Conservation (phyloP, 2,888 invertebrate species). For the Polia nebulosa region DNA sequence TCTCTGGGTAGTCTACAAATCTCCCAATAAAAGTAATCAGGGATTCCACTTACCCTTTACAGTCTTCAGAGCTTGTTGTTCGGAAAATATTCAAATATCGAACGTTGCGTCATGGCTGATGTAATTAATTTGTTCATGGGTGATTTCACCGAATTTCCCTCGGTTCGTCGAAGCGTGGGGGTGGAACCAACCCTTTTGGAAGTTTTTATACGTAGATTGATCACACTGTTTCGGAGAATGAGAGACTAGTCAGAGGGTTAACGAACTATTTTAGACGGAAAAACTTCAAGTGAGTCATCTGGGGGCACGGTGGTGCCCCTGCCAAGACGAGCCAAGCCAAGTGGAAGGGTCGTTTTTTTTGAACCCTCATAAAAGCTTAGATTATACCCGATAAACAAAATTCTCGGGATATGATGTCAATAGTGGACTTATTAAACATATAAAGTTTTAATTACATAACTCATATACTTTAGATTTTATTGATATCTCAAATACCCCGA, state of each 20-base stretch:
- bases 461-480: no score
- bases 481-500: no score
- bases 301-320: no score
- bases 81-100: conserved; percentile 45
- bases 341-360: no score
- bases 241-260: neutral
- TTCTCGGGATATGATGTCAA: no score
- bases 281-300: neutral
- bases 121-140: conserved; percentile 58
- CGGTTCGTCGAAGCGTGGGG: conserved; percentile 41
- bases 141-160: conserved; percentile 54
- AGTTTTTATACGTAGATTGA: neutral
- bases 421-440: no score
- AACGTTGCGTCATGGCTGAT: conserved; percentile 54
- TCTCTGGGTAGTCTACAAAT: neutral
- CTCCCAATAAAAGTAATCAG: conserved; percentile 37
- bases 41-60: conserved; percentile 21
- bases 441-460: no score
- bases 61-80: conserved; percentile 22
- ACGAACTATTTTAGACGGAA: neutral
- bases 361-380: no score
- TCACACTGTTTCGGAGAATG: conserved; percentile 8
- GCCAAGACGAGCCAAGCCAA: no score
- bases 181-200: conserved; percentile 9
- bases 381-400: no score